These are phyloP conservation scores for Scortum barcoo DNA, from an alignment of 2,113 vertebrate genomes.

Conservation along the genomic window DNA sequence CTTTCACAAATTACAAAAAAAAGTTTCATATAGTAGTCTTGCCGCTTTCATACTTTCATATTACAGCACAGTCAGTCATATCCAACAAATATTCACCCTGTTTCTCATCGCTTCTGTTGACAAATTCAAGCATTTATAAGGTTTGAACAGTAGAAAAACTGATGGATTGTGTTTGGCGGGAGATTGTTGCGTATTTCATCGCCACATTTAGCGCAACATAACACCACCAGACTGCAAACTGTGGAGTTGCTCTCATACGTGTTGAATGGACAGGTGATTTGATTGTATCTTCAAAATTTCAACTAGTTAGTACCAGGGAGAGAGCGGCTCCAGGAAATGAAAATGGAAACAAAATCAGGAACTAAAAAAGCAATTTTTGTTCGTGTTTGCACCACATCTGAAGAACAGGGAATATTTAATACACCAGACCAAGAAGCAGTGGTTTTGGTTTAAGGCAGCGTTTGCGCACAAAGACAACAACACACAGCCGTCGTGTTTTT, in stretches of 20 bases:
- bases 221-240: too few relatives aligned
- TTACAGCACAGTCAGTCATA: neutral
- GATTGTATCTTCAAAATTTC: neutral
- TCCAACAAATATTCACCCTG: neutral
- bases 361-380: too few relatives aligned
- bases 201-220: too few relatives aligned
- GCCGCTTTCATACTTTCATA: neutral
- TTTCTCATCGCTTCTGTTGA: neutral
- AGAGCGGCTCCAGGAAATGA: too few relatives aligned
- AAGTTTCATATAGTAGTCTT: neutral
- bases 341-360: too few relatives aligned
- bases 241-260: too few relatives aligned
- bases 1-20: slow-evolving; percentile 8
- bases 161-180: neutral
- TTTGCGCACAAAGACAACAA: neutral
- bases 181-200: too few relatives aligned
- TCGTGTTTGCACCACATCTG: neutral
- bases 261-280: too few relatives aligned
- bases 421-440: neutral
- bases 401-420: neutral
- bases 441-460: too few relatives aligned
- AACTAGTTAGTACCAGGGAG: neutral
- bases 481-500: neutral
- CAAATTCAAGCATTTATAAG: neutral
- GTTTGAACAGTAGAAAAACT: slow-evolving; percentile 1